A percentile compares a stretch with the other conserved stretches of the same genome.
Evolutionary conservation across 1,140 invertebrate genomes (phyloP).

Genomic region (Tetramorium parvispinum): DNA sequence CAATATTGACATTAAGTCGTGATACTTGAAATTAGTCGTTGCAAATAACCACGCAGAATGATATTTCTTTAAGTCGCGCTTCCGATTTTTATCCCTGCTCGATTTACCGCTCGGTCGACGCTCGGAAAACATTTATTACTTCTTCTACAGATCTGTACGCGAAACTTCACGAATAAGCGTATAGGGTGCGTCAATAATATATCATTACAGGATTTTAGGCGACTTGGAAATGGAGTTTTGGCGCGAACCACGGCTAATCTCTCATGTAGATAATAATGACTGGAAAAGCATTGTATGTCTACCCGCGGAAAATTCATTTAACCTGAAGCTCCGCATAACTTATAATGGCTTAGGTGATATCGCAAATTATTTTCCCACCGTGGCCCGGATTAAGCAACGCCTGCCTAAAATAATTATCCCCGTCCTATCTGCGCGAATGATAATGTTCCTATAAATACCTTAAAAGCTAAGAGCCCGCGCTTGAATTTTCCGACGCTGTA

Average conservation of each 20-base stretch:
- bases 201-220: conserved; percentile 65
- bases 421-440: conserved; percentile 64
- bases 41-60: background rate
- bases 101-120: background rate
- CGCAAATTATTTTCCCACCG: conserved; percentile 76
- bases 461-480: conserved; percentile 42
- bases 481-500: conserved; percentile 31
- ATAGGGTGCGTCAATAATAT: conserved; percentile 58
- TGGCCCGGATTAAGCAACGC: conserved; percentile 69
- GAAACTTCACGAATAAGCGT: conserved; percentile 30
- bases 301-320: conserved; percentile 70
- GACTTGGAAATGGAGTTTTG: conserved; percentile 63
- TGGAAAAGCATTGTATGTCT: conserved; percentile 71
- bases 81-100: background rate
- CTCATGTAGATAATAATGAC: conserved; percentile 73
- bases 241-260: conserved; percentile 70
- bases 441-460: conserved; percentile 71
- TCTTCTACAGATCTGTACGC: conserved; percentile 24
- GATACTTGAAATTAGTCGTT: background rate
- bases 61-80: background rate
- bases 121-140: conserved; percentile 10
- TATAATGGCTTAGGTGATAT: conserved; percentile 75
- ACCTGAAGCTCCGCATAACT: conserved; percentile 73
- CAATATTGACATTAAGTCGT: background rate
- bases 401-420: conserved; percentile 76